Conservation (phyloP, 2,797 vertebrate species). For the Microctenopoma lineatum region DNA sequence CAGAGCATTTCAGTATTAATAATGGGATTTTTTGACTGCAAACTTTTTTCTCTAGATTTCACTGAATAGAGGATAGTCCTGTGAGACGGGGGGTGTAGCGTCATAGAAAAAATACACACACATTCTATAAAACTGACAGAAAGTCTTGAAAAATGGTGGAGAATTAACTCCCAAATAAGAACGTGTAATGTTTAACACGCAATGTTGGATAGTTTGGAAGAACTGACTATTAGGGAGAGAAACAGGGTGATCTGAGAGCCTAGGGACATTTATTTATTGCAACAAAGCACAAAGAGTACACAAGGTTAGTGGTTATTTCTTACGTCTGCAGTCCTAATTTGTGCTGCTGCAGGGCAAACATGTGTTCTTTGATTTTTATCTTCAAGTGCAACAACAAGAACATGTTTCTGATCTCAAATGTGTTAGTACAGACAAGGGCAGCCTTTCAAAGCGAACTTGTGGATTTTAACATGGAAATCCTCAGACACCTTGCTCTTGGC, state of each 20-base stretch:
- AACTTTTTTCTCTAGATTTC: slow-evolving; percentile 40
- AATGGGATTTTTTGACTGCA: slow-evolving; percentile 48
- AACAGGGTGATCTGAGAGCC: slow-evolving; percentile 66
- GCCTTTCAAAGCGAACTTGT: slow-evolving; percentile 54
- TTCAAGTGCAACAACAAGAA: slow-evolving; percentile 57
- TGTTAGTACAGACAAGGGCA: slow-evolving; percentile 58
- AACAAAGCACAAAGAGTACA: slow-evolving; percentile 75
- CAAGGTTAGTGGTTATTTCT: slow-evolving; percentile 70
- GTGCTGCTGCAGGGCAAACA: slow-evolving; percentile 70
- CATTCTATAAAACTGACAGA: slow-evolving; percentile 1
- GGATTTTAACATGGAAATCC: slow-evolving; percentile 44
- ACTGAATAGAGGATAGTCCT: slow-evolving; percentile 19
- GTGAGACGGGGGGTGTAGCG: slow-evolving; percentile 16
- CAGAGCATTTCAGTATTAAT: slow-evolving; percentile 17
- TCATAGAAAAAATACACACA: slow-evolving; percentile 24
- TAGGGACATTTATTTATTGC: slow-evolving; percentile 66
- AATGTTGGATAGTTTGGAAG: slow-evolving; percentile 23
- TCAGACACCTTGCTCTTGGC: slow-evolving; percentile 49
- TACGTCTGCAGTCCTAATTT: slow-evolving; percentile 72
- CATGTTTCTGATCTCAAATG: slow-evolving; percentile 56
- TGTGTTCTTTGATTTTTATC: slow-evolving; percentile 75
- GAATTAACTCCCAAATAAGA: slow-evolving; percentile 15
- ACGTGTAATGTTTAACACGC: slow-evolving; percentile 27
- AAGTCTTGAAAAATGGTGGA: slow-evolving; percentile 4
- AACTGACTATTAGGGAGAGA: slow-evolving; percentile 18